These are phyloP conservation scores for Parnassius glacialis DNA, from an alignment of 2,888 invertebrate species.

Conservation along the genomic window DNA sequence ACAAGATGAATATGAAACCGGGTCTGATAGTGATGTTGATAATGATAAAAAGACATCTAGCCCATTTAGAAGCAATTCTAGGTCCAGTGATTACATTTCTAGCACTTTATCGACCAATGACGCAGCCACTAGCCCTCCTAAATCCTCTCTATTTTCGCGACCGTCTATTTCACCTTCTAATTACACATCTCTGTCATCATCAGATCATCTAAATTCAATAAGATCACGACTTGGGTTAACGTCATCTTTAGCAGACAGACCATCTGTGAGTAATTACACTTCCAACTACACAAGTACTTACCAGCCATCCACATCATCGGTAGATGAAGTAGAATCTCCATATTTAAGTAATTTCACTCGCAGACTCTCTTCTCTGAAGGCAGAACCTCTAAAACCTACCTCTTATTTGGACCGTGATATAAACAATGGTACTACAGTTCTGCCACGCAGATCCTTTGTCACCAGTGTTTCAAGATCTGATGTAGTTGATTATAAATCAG, in stretches of 20 bases:
- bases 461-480: conserved; percentile 62
- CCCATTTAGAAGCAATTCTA: conserved; percentile 60
- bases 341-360: conserved; percentile 86
- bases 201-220: conserved; percentile 81
- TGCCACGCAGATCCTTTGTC: conserved; percentile 65
- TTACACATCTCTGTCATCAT: conserved; percentile 61
- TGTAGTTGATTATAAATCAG: conserved; percentile 61
- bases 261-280: conserved; percentile 52
- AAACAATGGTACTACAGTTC: conserved; percentile 62
- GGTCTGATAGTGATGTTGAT: conserved; percentile 86
- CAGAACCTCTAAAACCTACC: conserved; percentile 57
- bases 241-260: conserved; percentile 61
- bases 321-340: conserved; percentile 83
- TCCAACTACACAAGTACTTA: conserved; percentile 57
- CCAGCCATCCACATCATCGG: conserved; percentile 60
- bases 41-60: conserved; percentile 65
- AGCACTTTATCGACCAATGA: conserved; percentile 62
- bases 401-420: conserved; percentile 58
- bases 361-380: conserved; percentile 75
- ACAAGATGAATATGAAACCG: conserved; percentile 84
- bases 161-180: conserved; percentile 61
- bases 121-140: conserved; percentile 57
- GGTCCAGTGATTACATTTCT: conserved; percentile 69
- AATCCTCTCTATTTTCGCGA: conserved; percentile 62
- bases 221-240: conserved; percentile 80